Evolutionary conservation across 2,888 invertebrate species (phyloP).

Genomic region (Panzeria rudis): DNA sequence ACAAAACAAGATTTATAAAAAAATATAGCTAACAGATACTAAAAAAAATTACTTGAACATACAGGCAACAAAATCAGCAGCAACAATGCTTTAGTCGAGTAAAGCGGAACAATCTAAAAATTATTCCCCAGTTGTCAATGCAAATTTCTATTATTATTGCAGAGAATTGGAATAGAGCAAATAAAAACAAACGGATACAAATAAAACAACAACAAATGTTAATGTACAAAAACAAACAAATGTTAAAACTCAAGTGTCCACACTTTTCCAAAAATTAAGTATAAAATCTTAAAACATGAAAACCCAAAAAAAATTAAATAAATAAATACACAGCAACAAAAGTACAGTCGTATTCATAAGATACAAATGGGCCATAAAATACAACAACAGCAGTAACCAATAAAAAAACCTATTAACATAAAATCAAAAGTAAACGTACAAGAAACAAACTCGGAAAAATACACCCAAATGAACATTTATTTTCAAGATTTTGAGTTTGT

Average conservation of each 20-base stretch:
- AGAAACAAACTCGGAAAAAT: slow-evolving; percentile 38
- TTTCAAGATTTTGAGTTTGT: slow-evolving; percentile 39
- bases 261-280: slow-evolving; percentile 10
- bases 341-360: slow-evolving; percentile 23
- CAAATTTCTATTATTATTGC: slow-evolving; percentile 67
- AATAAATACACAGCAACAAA: neutral
- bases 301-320: slow-evolving; percentile 57
- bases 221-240: slow-evolving; percentile 46
- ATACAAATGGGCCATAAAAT: slow-evolving; percentile 55
- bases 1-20: slow-evolving; percentile 27
- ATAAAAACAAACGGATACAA: slow-evolving; percentile 34
- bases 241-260: slow-evolving; percentile 66
- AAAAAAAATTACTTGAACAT: neutral
- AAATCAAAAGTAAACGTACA: slow-evolving; percentile 53
- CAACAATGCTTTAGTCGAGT: slow-evolving; percentile 44
- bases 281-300: slow-evolving; percentile 55
- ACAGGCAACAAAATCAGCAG: slow-evolving; percentile 18
- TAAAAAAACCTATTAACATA: slow-evolving; percentile 64
- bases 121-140: slow-evolving; percentile 72
- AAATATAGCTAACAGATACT: neutral
- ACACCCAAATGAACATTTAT: slow-evolving; percentile 62
- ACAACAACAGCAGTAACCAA: slow-evolving; percentile 8
- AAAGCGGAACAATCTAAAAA: slow-evolving; percentile 53
- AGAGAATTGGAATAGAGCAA: slow-evolving; percentile 38
- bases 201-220: slow-evolving; percentile 15